Base-by-base conservation (phyloP, 2,888 invertebrate genomes). In the Aphodius granarius region DNA sequence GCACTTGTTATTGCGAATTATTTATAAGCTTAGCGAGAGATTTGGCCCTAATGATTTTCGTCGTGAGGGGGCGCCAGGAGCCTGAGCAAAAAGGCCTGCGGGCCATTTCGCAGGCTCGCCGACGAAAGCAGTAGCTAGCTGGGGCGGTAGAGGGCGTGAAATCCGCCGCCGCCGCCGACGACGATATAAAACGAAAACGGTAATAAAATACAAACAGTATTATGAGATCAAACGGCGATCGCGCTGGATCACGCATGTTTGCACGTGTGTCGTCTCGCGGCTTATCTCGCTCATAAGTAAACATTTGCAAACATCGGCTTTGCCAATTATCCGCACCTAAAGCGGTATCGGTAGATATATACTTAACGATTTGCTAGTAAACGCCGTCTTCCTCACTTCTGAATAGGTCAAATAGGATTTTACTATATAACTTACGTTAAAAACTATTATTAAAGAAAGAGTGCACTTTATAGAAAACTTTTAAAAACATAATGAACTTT, bases 191-290 rank as follows among this genome's bases (percentile, higher is more conserved):
- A 43, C 43, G 43, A 43, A 43, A 43, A 3, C 21, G n/a, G 22
- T 68, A 68, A 68, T 68, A 68, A 68, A 68, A 68, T 68, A 68
- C 68, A 68, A 68, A 68, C 68, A 68, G 68, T 68, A 68, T 68
- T 68, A 68, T 22, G 21, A 68, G 68, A 68, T 68, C 68, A 68
- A 68, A 68, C 43, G 43, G 9, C 43, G 43, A 43, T 43, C 43
- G 43, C 43, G 43, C 13, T n/a, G n/a, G 43, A 6, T 43, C 2
- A 43, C 6, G 15, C 63, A 18, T 63, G 16, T 70, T 22, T 21
- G 21, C 16, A 20, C 19, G 70, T 62, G 19, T 43, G 43, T 43
- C 43, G 43, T 43, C 43, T 43, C 43, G 43, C 13, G 43, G 43
- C 43, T 43, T 43, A 43, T 43, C 43, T 43, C 43, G 43, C 43